Conservation (phyloP, 2,797 vertebrate genomes). For the Harpagifer antarcticus region DNA sequence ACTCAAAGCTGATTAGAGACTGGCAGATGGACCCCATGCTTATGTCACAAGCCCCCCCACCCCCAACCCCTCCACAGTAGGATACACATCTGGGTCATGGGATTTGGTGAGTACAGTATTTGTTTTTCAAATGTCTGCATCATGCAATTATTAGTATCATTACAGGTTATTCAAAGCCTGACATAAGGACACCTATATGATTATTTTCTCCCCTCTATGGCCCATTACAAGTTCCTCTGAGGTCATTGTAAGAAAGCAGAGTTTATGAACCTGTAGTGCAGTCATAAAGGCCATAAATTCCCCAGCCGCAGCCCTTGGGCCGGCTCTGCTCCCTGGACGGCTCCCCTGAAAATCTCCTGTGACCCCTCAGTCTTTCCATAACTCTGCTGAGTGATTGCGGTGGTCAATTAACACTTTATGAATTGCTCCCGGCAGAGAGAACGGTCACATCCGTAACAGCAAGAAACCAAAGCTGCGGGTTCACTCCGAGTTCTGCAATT, state of each 20-base stretch:
- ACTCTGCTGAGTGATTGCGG: slow-evolving; percentile 79
- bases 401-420: slow-evolving; percentile 81
- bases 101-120: slow-evolving; percentile 12
- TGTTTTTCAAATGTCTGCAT: slow-evolving; percentile 33
- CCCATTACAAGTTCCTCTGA: slow-evolving; percentile 52
- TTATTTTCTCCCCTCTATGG: slow-evolving; percentile 21
- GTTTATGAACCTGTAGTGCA: slow-evolving; percentile 60
- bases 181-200: slow-evolving; percentile 19
- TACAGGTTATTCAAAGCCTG: slow-evolving; percentile 18
- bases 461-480: slow-evolving; percentile 75
- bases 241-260: slow-evolving; percentile 41
- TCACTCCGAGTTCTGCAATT: slow-evolving; percentile 75
- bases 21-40: slow-evolving; percentile 76
- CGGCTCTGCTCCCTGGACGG: slow-evolving; percentile 56
- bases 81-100: slow-evolving; percentile 79
- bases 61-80: slow-evolving; percentile 16
- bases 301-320: slow-evolving; percentile 45
- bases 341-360: slow-evolving; percentile 70
- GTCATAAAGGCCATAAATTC: slow-evolving; percentile 62
- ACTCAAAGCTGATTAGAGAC: slow-evolving; percentile 80
- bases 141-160: slow-evolving; percentile 10
- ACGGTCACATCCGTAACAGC: slow-evolving; percentile 73
- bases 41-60: slow-evolving; percentile 38
- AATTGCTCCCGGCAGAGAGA: slow-evolving; percentile 76
- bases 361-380: slow-evolving; percentile 76